Conservation (phyloP, 2,797 vertebrate species). For the Hypotaenidia okinawae region DNA sequence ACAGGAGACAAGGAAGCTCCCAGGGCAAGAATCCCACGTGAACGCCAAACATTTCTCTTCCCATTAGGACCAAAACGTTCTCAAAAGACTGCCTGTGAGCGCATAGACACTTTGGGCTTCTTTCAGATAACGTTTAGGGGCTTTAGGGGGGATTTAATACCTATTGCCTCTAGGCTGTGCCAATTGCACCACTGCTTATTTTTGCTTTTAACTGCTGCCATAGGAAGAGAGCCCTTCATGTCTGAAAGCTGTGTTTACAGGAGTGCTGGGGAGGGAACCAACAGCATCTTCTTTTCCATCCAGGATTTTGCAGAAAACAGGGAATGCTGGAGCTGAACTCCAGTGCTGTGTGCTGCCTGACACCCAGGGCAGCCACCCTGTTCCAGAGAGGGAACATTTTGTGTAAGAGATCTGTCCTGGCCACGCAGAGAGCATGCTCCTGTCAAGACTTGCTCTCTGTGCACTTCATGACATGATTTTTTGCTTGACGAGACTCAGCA, state of each 20-base stretch:
- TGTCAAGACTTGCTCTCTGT: neutral
- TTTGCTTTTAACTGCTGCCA: neutral
- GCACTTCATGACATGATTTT: neutral
- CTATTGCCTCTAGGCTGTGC: neutral
- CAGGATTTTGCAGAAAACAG: neutral
- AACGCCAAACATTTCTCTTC: neutral
- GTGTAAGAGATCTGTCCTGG: neutral
- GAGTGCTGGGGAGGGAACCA: neutral
- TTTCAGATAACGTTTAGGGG: neutral
- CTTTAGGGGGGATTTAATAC: neutral
- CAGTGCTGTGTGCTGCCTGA: neutral
- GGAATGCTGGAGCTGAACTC: neutral
- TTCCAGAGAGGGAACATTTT: neutral
- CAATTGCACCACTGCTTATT: rapidly evolving
- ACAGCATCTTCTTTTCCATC: rapidly evolving
- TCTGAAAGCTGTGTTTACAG: neutral
- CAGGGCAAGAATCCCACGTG: rapidly evolving
- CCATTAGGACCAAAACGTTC: neutral
- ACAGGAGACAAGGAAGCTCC: neutral
- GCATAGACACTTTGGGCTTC: rapidly evolving
- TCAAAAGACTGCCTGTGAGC: neutral
- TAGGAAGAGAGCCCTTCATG: rapidly evolving
- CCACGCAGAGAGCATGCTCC: neutral
- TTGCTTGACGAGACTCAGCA: neutral
- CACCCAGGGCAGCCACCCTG: neutral